Evolutionary conservation across 2,888 invertebrate species (phyloP).

Genomic region (Rhopalosiphum nymphaeae): DNA sequence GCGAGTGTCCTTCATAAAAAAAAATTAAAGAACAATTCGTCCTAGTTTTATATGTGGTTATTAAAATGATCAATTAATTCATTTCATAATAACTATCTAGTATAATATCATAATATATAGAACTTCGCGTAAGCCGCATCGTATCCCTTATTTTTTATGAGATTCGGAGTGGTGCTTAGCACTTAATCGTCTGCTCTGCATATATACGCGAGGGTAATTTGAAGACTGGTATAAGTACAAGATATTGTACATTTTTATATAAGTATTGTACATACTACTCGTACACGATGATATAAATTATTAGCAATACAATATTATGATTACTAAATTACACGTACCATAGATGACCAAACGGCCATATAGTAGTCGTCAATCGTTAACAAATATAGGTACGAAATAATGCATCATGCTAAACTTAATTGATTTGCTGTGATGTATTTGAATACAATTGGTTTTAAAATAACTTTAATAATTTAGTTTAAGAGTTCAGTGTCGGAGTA

Average conservation of each 20-base stretch:
- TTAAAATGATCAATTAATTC: neutral
- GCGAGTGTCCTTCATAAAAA: neutral
- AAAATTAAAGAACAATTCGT: neutral
- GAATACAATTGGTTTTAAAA: neutral
- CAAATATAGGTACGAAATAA: neutral
- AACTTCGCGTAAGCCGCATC: too few species aligned
- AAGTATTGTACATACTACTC: too few species aligned
- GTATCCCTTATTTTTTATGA: too few species aligned
- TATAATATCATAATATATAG: too few species aligned
- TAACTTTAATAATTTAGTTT: neutral
- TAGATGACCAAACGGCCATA: neutral
- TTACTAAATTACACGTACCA: neutral
- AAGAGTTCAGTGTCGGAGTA: neutral
- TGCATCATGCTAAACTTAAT: neutral
- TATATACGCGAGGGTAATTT: too few species aligned
- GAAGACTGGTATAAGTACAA: too few species aligned
- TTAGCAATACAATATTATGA: too few species aligned
- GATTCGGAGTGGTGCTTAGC: too few species aligned
- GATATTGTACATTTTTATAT: too few species aligned
- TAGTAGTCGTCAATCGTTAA: too few species aligned
- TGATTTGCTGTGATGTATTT: neutral
- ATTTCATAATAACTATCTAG: neutral
- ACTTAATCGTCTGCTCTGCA: too few species aligned
- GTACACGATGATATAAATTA: too few species aligned
- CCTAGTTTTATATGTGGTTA: neutral